Conservation (phyloP, 2,113 vertebrate species). For the Cinclus cinclus region DNA sequence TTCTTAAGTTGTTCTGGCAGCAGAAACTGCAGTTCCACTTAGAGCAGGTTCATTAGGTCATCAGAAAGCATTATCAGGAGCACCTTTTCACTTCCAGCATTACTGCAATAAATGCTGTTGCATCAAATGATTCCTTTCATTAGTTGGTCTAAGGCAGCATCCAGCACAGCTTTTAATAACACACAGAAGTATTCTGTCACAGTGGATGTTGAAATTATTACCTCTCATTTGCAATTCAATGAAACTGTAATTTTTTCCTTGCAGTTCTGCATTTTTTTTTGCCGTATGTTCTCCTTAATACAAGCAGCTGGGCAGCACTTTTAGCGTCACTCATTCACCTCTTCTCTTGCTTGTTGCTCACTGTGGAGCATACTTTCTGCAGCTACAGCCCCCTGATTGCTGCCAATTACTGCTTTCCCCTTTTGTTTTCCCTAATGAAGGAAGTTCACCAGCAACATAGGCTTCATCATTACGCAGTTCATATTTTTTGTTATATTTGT, state of each 20-base stretch:
- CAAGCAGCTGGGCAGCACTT: not conserved
- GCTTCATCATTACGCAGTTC: not conserved
- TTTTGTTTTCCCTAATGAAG: not conserved
- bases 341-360: not conserved
- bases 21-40: not conserved
- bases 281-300: not conserved
- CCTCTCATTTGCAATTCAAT: constrained; percentile 5
- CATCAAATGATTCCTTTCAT: not conserved
- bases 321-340: not conserved
- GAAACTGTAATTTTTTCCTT: not conserved
- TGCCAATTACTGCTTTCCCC: not conserved
- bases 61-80: not conserved
- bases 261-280: not conserved
- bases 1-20: constrained; percentile 10
- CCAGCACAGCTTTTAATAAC: not conserved
- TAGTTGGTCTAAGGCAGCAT: not conserved
- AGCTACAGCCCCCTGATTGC: not conserved
- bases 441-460: not conserved
- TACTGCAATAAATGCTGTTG: not conserved
- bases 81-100: not conserved
- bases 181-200: not conserved
- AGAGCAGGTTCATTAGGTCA: not conserved
- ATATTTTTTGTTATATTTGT: not conserved
- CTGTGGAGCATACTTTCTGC: not conserved
- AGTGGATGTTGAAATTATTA: not conserved